Conservation (phyloP, 1,140 invertebrate species). For the Diorhabda carinulata region DNA sequence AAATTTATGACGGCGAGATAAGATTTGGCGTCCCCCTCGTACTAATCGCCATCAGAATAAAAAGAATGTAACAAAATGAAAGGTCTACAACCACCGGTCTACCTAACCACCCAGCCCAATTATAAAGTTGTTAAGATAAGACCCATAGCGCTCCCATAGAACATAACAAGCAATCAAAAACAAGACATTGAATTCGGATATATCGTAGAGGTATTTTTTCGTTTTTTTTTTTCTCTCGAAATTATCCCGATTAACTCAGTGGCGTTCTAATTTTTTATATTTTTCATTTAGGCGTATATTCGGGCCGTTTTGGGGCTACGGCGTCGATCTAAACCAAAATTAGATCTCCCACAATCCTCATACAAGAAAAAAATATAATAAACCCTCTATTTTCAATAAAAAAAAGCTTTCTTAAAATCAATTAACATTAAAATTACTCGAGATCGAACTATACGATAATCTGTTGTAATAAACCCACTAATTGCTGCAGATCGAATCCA, state of each 20-base stretch:
- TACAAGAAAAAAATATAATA: too few relatives aligned
- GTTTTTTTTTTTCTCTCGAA: constrained; percentile 16
- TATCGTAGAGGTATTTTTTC: not conserved
- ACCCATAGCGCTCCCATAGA: constrained; percentile 17
- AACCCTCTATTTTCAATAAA: not conserved
- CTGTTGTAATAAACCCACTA: constrained; percentile 43
- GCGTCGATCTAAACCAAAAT: too few relatives aligned
- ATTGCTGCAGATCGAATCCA: constrained; percentile 40
- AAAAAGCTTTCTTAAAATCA: constrained; percentile 36
- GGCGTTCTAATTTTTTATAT: too few relatives aligned
- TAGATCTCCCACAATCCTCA: too few relatives aligned
- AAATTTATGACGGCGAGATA: too few relatives aligned
- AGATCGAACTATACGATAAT: constrained; percentile 42
- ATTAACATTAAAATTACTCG: constrained; percentile 42
- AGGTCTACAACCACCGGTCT: not conserved
- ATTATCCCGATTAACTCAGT: constrained; percentile 14
- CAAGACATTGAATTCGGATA: not conserved
- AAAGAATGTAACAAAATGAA: not conserved
- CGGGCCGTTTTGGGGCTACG: not conserved
- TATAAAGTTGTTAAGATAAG: constrained; percentile 20
- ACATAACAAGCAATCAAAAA: constrained; percentile 15
- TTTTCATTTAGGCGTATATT: not conserved
- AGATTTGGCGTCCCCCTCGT: too few relatives aligned
- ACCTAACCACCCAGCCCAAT: constrained; percentile 10
- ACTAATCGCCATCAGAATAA: not conserved